These are phyloP conservation scores for Sus cebifrons DNA, from an alignment of 2,797 vertebrate genomes.

Conservation along the genomic window DNA sequence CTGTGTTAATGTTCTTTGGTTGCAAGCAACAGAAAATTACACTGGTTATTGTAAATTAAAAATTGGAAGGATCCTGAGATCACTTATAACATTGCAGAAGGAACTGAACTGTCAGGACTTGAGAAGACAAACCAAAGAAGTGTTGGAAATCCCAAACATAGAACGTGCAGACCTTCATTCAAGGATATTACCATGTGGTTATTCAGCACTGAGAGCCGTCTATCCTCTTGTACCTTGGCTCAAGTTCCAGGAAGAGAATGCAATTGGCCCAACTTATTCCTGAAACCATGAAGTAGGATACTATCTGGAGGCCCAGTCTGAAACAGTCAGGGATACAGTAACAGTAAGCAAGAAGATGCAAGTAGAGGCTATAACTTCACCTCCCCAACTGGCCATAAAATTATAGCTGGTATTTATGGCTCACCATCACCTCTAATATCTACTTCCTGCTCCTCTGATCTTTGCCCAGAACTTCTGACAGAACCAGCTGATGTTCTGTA, in stretches of 20 bases:
- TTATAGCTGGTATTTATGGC: background rate
- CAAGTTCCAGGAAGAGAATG: background rate
- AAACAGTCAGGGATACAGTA: background rate
- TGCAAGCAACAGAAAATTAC: constrained; percentile 55
- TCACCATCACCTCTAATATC: background rate
- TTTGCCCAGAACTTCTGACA: constrained; percentile 36
- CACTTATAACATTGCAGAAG: constrained; percentile 12
- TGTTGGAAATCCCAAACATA: background rate
- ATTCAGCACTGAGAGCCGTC: background rate
- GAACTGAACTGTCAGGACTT: background rate
- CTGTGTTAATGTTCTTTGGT: constrained; percentile 1
- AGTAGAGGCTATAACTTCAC: background rate
- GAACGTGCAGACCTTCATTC: background rate
- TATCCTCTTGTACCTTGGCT: background rate
- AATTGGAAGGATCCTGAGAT: background rate
- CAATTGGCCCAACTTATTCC: background rate
- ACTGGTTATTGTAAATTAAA: background rate
- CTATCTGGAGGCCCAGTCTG: background rate
- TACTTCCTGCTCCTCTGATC: background rate
- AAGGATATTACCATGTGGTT: background rate
- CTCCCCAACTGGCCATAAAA: background rate
- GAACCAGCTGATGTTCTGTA: background rate
- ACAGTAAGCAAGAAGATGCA: background rate
- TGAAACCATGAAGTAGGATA: background rate
- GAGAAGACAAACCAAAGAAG: constrained; percentile 24